These are phyloP conservation scores for Prunella himalayana DNA, from an alignment of 2,113 vertebrate species.

Conservation along the genomic window DNA sequence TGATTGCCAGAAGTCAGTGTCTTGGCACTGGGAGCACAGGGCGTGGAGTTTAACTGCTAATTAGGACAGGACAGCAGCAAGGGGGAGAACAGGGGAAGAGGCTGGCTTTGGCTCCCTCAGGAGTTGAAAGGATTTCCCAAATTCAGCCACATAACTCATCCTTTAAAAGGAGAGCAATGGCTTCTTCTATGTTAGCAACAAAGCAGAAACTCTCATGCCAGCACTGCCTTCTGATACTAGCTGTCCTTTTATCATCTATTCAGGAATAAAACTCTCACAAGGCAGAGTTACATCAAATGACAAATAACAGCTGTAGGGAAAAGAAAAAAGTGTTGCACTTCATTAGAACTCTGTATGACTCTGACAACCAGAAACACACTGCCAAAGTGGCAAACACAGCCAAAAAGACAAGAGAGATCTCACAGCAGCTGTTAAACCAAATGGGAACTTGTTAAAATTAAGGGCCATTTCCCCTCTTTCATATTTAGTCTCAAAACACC, in stretches of 20 bases:
- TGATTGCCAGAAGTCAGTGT: not conserved
- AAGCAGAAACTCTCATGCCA: not conserved
- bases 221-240: not conserved
- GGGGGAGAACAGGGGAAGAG: not conserved
- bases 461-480: slow-evolving; percentile 1
- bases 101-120: not conserved
- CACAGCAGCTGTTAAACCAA: slow-evolving; percentile 47
- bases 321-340: not conserved
- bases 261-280: not conserved
- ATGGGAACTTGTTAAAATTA: slow-evolving; percentile 34
- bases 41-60: not conserved
- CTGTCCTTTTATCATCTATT: slow-evolving; percentile 19
- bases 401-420: not conserved
- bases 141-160: not conserved
- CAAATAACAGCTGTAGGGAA: slow-evolving; percentile 42
- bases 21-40: not conserved
- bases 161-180: not conserved
- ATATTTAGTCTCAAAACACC: slow-evolving; percentile 10
- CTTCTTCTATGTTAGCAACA: not conserved
- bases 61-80: not conserved
- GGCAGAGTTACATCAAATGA: slow-evolving; percentile 20
- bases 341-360: slow-evolving; percentile 38
- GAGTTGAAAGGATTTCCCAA: not conserved
- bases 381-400: not conserved
- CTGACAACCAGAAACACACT: slow-evolving; percentile 19